These are phyloP conservation scores for Acinonyx jubatus DNA, from an alignment of 2,113 vertebrate species.

Conservation along the genomic window DNA sequence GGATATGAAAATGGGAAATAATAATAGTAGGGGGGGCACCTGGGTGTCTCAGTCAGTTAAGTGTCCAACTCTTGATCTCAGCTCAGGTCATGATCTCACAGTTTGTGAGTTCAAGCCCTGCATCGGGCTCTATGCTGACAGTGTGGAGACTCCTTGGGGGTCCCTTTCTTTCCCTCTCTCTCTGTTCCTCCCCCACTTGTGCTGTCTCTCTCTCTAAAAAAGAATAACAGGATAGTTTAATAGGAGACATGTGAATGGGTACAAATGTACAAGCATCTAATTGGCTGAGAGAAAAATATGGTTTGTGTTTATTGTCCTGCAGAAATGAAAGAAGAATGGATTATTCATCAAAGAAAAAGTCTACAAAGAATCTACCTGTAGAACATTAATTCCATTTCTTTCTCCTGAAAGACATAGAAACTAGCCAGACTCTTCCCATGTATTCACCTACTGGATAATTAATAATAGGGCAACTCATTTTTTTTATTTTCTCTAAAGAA, in stretches of 20 bases:
- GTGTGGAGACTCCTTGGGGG: no score
- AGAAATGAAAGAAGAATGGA: not conserved
- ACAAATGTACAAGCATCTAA: not conserved
- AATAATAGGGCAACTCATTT: not conserved
- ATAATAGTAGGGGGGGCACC: not conserved
- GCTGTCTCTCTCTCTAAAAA: no score
- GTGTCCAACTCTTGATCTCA: no score
- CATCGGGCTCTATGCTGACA: no score
- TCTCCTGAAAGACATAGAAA: constrained; percentile 11
- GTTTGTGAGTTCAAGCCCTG: no score
- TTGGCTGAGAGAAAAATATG: not conserved
- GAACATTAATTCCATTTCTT: not conserved
- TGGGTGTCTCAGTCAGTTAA: no score
- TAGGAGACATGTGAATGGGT: not conserved
- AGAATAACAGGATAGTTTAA: not conserved
- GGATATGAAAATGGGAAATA: not conserved
- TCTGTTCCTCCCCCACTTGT: no score
- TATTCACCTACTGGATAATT: not conserved
- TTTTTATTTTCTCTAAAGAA: not conserved
- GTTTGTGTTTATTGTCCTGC: not conserved
- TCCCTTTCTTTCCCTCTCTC: no score
- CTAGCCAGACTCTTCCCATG: not conserved
- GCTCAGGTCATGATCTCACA: no score
- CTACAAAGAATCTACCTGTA: not conserved
- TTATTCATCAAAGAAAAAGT: constrained; percentile 16